phyloP scores from a whole-genome alignment of 2,888 invertebrate genomes.

The Cancer borealis region DNA sequence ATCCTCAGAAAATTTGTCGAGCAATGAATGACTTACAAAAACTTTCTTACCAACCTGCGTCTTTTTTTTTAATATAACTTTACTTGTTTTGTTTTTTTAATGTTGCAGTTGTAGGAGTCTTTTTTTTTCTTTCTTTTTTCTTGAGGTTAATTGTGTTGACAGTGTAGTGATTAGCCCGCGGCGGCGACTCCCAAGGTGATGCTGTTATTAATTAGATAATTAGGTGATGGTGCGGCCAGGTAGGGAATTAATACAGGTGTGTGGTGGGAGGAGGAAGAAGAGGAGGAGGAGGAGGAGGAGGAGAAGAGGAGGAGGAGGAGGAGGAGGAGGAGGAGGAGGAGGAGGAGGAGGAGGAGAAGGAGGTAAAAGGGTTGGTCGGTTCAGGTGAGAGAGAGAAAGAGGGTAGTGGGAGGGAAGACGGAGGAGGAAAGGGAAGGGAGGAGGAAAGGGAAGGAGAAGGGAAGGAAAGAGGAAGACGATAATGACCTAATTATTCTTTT shows the following conservation, averaged over 20 bases:
- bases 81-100: too few species aligned
- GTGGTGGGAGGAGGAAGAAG: not conserved
- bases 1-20: not conserved
- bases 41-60: not conserved
- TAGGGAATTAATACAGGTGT: not conserved
- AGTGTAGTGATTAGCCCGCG: not conserved
- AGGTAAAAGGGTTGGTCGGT: not conserved
- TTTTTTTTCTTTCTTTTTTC: not conserved
- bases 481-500: conserved; percentile 17
- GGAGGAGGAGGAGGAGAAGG: not conserved
- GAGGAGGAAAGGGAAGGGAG: not conserved
- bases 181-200: conserved; percentile 10
- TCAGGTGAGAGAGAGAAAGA: not conserved
- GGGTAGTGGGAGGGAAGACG: not conserved
- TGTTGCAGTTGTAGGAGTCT: too few species aligned
- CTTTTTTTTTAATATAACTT: not conserved
- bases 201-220: not conserved
- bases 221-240: not conserved
- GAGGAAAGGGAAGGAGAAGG: not conserved
- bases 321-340: not conserved
- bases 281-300: not conserved
- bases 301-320: not conserved
- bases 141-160: not conserved
- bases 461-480: not conserved
- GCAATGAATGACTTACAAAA: not conserved